Base-by-base conservation (phyloP, 2,113 vertebrate genomes). In the Semnornis frantzii region DNA sequence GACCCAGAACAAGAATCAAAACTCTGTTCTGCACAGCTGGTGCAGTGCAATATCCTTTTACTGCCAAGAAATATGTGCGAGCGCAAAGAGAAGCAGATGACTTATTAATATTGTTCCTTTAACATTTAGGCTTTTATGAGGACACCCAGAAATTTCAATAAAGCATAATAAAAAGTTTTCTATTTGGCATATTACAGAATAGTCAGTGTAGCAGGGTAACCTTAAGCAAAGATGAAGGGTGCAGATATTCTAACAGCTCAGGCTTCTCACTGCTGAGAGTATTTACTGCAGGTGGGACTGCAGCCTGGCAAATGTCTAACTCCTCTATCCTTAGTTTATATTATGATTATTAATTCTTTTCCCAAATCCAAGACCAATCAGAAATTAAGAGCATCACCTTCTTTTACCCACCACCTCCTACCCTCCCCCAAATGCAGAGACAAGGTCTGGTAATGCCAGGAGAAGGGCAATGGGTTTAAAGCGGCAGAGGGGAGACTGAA, bases 51-150 rank as follows among this genome's bases (percentile, higher is more conserved):
- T 96, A 96, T 92, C 74, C 87, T 91, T 88, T 74, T 86, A 84
- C 82, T 96, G 91, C 92, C 96, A 97, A 96, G 94, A 97, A 97
- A 94, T 96, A 90, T 68, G 79, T 89, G 73, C 15, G 57, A 93
- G 69, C 1, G 2, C 87, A 96, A 93, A 82, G 93, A 90, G 78
- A 95, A 78, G n/a, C 87, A 74, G 55, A 94, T 95, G 94, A 96
- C 84, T 97, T 97, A 97, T 96, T 97, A 97, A 97, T 96, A 97
- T 91, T 96, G 82, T 96, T 96, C 94, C 95, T 98, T 94, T 91
- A 97, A 93, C 75, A 96, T 97, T 97, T 96, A 90, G 88, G 68
- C 73, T 97, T 97, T 97, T 94, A 97, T 72, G 78, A 96, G 82
- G 62, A 82, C 77, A 96, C 94, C 46, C 95, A 95, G 95, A 95